Evolutionary conservation across 2,797 vertebrate genomes (phyloP).

Genomic region (Gobionotothen gibberifrons): DNA sequence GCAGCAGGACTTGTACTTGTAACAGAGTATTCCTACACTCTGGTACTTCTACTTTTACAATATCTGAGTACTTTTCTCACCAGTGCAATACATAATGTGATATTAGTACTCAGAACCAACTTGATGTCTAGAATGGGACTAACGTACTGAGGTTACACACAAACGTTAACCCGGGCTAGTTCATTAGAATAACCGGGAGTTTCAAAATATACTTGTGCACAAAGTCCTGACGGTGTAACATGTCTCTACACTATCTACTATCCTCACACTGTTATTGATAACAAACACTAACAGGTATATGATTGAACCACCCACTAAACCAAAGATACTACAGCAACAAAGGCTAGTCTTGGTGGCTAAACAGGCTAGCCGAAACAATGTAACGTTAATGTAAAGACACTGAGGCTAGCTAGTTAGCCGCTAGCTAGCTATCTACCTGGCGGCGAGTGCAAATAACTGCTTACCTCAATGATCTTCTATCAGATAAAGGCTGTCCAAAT

Average conservation of each 20-base stretch:
- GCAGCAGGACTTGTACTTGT: too few species aligned
- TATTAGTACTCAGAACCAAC: neutral
- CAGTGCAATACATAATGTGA: too few species aligned
- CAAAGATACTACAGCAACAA: neutral
- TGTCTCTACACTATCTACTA: neutral
- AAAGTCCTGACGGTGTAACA: neutral
- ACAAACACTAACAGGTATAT: rapidly evolving
- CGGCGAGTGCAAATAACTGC: neutral
- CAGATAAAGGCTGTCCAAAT: neutral
- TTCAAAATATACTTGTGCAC: neutral
- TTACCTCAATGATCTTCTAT: slow-evolving; percentile 21
- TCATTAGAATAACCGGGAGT: neutral
- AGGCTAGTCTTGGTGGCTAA: slow-evolving; percentile 21
- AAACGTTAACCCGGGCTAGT: neutral
- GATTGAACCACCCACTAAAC: too few species aligned
- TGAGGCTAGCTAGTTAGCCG: slow-evolving; percentile 19
- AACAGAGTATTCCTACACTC: too few species aligned
- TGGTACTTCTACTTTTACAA: too few species aligned
- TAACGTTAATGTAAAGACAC: too few species aligned
- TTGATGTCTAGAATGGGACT: neutral
- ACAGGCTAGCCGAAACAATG: slow-evolving; percentile 22
- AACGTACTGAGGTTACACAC: neutral
- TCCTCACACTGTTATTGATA: neutral
- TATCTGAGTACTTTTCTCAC: too few species aligned
- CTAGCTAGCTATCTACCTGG: neutral